phyloP scores from a whole-genome alignment of 1,140 invertebrate species.

The Drosophila pseudoananassae region DNA sequence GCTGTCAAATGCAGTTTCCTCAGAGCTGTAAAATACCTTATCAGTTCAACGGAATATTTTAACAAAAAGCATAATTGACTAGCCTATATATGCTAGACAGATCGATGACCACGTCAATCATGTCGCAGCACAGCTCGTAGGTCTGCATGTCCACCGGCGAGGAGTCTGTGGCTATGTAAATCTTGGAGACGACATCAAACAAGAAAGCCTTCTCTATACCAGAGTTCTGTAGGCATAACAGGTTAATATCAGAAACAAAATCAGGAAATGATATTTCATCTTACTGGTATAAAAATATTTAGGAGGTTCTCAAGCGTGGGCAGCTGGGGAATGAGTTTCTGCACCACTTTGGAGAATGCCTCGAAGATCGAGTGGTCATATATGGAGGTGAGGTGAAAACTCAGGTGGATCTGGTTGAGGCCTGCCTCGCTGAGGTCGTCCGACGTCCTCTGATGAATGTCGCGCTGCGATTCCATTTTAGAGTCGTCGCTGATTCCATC shows the following conservation, averaged over 20 bases:
- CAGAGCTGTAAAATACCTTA: conserved; percentile 86
- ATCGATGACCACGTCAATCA: conserved; percentile 99
- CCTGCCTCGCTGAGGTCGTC: conserved; percentile 97
- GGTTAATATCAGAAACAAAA: not conserved
- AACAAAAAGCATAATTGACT: not conserved
- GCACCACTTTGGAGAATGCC: conserved; percentile 99
- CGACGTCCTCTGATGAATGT: conserved; percentile 98
- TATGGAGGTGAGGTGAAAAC: conserved; percentile 99
- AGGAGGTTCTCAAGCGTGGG: conserved; percentile 98
- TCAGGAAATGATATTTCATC: conserved; percentile 67
- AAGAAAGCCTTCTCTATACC: conserved; percentile 99
- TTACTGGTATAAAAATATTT: conserved; percentile 99
- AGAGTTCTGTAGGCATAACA: conserved; percentile 91
- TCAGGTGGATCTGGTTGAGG: conserved; percentile 93
- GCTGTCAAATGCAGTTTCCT: conserved; percentile 95
- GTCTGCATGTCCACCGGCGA: conserved; percentile 99
- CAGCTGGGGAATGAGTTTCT: conserved; percentile 98
- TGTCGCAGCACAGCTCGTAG: conserved; percentile 99
- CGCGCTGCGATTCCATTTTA: conserved; percentile 99
- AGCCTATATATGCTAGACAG: conserved; percentile 99
- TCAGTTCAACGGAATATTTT: not conserved
- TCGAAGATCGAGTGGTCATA: conserved; percentile 99
- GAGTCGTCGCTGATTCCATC: conserved; percentile 99
- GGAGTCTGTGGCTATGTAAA: conserved; percentile 99
- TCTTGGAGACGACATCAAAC: conserved; percentile 99